Conservation (phyloP, 2,113 vertebrate species). For the Anseranas semipalmata region DNA sequence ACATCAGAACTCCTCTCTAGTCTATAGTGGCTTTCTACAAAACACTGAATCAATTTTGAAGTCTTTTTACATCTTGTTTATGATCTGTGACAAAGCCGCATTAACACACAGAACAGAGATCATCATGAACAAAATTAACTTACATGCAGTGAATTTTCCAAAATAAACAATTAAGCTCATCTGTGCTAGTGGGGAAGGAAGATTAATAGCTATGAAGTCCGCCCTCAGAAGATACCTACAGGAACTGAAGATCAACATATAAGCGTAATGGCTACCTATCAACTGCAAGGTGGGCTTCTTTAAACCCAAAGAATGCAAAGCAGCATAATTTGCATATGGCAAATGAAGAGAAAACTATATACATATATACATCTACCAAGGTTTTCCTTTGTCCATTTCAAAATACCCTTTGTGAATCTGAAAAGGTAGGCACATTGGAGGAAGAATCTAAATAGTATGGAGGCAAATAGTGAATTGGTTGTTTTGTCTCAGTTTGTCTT, state of each 20-base stretch:
- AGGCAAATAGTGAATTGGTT: neutral
- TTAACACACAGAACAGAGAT: neutral
- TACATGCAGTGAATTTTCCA: neutral
- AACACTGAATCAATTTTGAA: neutral
- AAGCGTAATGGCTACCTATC: neutral
- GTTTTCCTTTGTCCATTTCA: neutral
- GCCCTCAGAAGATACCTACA: neutral
- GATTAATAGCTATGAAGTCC: neutral
- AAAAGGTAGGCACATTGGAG: neutral
- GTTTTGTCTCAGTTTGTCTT: neutral
- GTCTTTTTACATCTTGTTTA: neutral
- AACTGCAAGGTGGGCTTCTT: neutral
- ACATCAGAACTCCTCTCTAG: neutral
- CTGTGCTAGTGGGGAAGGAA: neutral
- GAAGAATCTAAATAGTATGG: neutral
- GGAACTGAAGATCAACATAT: fast-evolving
- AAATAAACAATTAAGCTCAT: neutral
- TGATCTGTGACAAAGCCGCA: neutral
- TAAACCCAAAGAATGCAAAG: neutral
- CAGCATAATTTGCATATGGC: neutral
- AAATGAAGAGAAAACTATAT: neutral
- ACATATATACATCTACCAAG: neutral
- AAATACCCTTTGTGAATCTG: neutral
- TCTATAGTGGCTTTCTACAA: neutral
- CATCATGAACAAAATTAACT: neutral